Conservation (phyloP, 2,888 invertebrate species). For the Drosophila rubida region DNA sequence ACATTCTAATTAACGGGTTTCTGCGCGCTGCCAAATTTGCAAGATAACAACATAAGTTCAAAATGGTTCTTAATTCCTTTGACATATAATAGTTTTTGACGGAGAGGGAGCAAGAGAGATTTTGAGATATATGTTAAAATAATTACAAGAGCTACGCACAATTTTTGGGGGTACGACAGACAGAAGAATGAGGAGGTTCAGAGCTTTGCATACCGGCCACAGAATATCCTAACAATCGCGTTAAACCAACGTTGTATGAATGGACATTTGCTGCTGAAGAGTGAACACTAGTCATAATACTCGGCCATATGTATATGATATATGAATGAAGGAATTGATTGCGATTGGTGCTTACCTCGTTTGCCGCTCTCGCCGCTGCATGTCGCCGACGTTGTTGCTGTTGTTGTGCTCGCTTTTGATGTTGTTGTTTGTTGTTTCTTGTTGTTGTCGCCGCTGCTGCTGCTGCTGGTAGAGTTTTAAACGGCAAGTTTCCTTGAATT, state of each 20-base stretch:
- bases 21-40: background rate
- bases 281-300: background rate
- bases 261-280: conserved; percentile 19
- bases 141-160: background rate
- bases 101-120: too few species aligned
- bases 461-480: conserved; percentile 15
- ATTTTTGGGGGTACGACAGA: background rate
- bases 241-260: conserved; percentile 26
- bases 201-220: conserved; percentile 20
- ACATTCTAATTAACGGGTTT: conserved; percentile 22
- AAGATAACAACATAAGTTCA: conserved; percentile 31
- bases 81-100: too few species aligned
- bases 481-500: conserved; percentile 47
- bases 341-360: conserved; percentile 60
- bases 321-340: background rate
- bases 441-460: conserved; percentile 2
- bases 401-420: conserved; percentile 14
- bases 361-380: conserved; percentile 74
- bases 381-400: conserved; percentile 34
- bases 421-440: conserved; percentile 3
- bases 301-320: background rate
- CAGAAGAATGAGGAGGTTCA: background rate
- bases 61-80: conserved; percentile 8
- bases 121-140: background rate
- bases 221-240: conserved; percentile 1